These are phyloP conservation scores for Morpho helenor DNA, from an alignment of 2,888 invertebrate species.

Conservation along the genomic window DNA sequence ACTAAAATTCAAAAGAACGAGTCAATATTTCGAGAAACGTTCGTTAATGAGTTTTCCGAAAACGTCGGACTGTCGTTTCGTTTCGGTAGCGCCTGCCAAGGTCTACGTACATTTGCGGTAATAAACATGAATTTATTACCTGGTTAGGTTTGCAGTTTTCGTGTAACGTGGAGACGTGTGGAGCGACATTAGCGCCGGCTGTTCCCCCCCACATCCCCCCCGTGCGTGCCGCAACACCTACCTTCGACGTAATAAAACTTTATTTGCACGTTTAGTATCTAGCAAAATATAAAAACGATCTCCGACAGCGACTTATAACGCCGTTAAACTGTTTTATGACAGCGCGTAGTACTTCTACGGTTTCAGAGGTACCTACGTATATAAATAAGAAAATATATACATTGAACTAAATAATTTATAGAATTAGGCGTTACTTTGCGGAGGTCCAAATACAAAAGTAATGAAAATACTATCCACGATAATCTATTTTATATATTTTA, in stretches of 20 bases:
- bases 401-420: no score
- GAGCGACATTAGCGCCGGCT: slow-evolving; percentile 57
- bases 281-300: slow-evolving; percentile 33
- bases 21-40: no score
- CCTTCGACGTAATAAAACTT: slow-evolving; percentile 30
- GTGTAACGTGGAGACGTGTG: slow-evolving; percentile 70
- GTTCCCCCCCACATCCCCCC: slow-evolving; percentile 31
- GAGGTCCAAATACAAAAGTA: no score
- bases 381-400: no score
- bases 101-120: slow-evolving; percentile 66
- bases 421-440: no score
- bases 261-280: slow-evolving; percentile 33
- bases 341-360: slow-evolving; percentile 19
- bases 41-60: slow-evolving; percentile 35
- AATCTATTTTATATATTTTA: no score
- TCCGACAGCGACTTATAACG: slow-evolving; percentile 29
- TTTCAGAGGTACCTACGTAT: slow-evolving; percentile 10
- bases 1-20: no score
- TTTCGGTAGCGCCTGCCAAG: slow-evolving; percentile 61
- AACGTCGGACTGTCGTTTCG: slow-evolving; percentile 60
- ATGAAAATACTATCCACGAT: no score
- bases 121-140: slow-evolving; percentile 75
- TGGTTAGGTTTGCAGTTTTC: slow-evolving; percentile 74
- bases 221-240: slow-evolving; percentile 29
- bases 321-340: slow-evolving; percentile 31